These are phyloP conservation scores for Nylanderia fulva DNA, from an alignment of 1,140 invertebrate genomes.

Conservation along the genomic window DNA sequence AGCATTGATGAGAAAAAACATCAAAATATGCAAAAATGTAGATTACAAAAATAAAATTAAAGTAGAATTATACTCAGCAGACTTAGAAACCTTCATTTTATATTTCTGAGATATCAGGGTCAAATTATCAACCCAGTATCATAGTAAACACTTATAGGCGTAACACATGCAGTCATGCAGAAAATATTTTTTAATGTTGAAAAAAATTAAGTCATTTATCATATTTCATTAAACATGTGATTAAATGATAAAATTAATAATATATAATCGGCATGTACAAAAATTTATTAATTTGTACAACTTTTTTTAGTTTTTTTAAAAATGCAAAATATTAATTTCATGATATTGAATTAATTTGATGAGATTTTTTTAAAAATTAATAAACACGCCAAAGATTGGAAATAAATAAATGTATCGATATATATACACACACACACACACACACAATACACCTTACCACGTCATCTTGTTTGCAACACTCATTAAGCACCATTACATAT, in stretches of 20 bases:
- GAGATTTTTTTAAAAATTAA: not conserved
- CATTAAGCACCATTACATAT: not conserved
- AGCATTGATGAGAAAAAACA: too few relatives aligned
- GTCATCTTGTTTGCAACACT: constrained; percentile 32
- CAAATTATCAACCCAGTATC: not conserved
- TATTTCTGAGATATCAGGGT: not conserved
- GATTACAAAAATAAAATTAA: not conserved
- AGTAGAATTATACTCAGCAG: not conserved
- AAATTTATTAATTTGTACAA: not conserved
- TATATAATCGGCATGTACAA: not conserved
- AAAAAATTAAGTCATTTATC: not conserved
- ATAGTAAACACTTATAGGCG: not conserved
- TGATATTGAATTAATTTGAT: too few relatives aligned
- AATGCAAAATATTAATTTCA: too few relatives aligned
- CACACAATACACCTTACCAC: constrained; percentile 8
- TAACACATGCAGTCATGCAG: not conserved
- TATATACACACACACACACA: too few relatives aligned
- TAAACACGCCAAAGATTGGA: not conserved
- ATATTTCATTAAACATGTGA: not conserved
- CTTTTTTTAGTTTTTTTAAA: too few relatives aligned
- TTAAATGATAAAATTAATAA: not conserved
- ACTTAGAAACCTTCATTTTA: not conserved
- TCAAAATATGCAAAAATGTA: too few relatives aligned
- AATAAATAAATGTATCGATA: not conserved
- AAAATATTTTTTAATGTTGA: not conserved